phyloP scores from a whole-genome alignment of 2,888 invertebrate genomes.

The Esperia sulphurella region DNA sequence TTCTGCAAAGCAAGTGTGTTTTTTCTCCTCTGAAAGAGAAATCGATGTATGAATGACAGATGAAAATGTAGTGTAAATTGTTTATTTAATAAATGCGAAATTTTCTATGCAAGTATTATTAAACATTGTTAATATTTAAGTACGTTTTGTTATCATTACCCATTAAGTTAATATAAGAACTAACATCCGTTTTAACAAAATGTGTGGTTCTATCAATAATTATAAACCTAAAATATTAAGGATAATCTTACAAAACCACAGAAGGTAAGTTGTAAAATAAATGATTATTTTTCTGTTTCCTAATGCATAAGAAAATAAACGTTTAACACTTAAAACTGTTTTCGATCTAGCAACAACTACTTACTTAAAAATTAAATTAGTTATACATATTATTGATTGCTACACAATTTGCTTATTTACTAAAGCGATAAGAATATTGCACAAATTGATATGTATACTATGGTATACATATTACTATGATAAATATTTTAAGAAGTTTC shows the following conservation, averaged over 20 bases:
- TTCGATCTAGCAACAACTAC: no score
- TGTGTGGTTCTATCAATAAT: background rate
- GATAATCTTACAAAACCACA: no score
- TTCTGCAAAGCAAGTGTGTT: slow-evolving; percentile 80
- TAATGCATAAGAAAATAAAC: no score
- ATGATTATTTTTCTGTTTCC: no score
- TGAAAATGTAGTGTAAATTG: slow-evolving; percentile 8
- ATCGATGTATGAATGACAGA: slow-evolving; percentile 20
- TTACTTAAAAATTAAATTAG: no score
- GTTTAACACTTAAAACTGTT: no score
- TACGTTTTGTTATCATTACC: slow-evolving; percentile 45
- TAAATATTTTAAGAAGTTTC: background rate
- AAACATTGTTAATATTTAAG: slow-evolving; percentile 28
- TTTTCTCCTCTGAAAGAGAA: slow-evolving; percentile 80
- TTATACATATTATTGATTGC: no score
- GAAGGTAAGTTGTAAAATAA: no score
- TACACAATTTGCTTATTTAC: no score
- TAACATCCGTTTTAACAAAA: background rate
- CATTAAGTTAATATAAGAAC: slow-evolving; percentile 27
- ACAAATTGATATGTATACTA: no score
- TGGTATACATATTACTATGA: background rate
- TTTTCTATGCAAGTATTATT: slow-evolving; percentile 37
- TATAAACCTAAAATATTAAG: no score
- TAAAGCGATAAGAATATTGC: no score
- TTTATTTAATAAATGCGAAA: background rate